Percentiles rank a stretch among this genome's conserved stretches.
Evolutionary conservation across 1,140 invertebrate genomes (phyloP).

Genomic region (Dendroctonus valens): DNA sequence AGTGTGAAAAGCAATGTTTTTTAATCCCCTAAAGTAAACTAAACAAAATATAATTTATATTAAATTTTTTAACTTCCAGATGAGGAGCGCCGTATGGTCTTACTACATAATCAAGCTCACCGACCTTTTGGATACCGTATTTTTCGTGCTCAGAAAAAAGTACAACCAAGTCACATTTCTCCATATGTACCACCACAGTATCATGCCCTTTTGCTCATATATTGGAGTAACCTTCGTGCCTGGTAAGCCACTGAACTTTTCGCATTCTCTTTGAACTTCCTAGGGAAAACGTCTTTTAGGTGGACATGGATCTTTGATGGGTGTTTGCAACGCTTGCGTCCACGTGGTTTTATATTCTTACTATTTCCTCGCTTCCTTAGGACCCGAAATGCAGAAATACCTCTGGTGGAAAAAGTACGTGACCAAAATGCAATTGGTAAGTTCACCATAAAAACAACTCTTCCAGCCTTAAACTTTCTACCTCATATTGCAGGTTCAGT

Average conservation of each 20-base stretch:
- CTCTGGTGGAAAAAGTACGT: slow-evolving; percentile 93
- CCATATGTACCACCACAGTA: slow-evolving; percentile 71
- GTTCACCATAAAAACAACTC: slow-evolving; percentile 34
- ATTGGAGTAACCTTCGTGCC: slow-evolving; percentile 78
- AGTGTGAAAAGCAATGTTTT: neutral
- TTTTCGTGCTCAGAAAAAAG: slow-evolving; percentile 82
- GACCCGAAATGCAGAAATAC: slow-evolving; percentile 79
- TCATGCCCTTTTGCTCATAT: slow-evolving; percentile 77
- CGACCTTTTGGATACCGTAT: slow-evolving; percentile 68
- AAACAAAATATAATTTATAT: neutral
- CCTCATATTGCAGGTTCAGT: slow-evolving; percentile 66
- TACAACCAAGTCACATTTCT: slow-evolving; percentile 72
- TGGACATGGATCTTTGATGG: slow-evolving; percentile 78
- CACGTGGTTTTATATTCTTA: slow-evolving; percentile 85
- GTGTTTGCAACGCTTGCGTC: slow-evolving; percentile 83
- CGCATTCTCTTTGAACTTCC: no score
- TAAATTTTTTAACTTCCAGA: slow-evolving; percentile 50
- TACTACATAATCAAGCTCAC: slow-evolving; percentile 63
- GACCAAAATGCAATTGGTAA: slow-evolving; percentile 79
- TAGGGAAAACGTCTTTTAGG: slow-evolving; percentile 53
- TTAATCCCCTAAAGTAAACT: neutral
- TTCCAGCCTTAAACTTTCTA: neutral
- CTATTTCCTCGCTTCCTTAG: slow-evolving; percentile 78
- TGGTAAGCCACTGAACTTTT: slow-evolving; percentile 47
- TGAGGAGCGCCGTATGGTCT: slow-evolving; percentile 63